A percentile compares a stretch with the other conserved stretches of the same genome.
These are phyloP conservation scores for Mustelus asterias DNA, from an alignment of 2,113 vertebrate genomes.

Conservation along the genomic window DNA sequence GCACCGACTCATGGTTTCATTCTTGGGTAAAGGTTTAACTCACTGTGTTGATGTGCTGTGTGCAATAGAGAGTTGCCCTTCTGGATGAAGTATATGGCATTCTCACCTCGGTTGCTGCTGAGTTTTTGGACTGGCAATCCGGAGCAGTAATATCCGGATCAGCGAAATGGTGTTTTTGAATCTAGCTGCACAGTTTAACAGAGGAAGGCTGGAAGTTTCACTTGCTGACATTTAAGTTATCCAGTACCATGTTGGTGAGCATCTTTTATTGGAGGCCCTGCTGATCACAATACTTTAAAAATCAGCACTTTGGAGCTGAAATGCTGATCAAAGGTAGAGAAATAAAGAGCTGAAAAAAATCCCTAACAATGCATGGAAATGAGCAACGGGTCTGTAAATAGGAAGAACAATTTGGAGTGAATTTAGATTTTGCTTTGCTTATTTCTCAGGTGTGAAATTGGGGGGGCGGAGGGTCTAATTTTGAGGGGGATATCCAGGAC, in stretches of 20 bases:
- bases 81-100: background rate
- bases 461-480: background rate
- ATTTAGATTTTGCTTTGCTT: too few species aligned
- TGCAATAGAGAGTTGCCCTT: background rate
- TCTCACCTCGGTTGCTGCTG: background rate
- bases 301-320: too few species aligned
- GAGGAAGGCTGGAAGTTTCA: background rate
- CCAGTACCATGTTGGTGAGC: background rate
- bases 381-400: too few species aligned
- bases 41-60: background rate
- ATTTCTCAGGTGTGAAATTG: too few species aligned
- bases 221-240: background rate
- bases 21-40: background rate
- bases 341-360: too few species aligned
- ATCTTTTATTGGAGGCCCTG: background rate
- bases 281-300: background rate
- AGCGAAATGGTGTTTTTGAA: background rate
- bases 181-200: background rate
- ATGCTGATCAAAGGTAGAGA: too few species aligned
- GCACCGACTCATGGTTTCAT: background rate
- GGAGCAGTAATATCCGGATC: background rate
- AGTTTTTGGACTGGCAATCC: background rate
- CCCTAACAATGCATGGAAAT: too few species aligned
- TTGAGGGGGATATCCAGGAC: background rate
- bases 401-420: too few species aligned